These are phyloP conservation scores for Prunella himalayana DNA, from an alignment of 2,113 vertebrate species.

Conservation along the genomic window DNA sequence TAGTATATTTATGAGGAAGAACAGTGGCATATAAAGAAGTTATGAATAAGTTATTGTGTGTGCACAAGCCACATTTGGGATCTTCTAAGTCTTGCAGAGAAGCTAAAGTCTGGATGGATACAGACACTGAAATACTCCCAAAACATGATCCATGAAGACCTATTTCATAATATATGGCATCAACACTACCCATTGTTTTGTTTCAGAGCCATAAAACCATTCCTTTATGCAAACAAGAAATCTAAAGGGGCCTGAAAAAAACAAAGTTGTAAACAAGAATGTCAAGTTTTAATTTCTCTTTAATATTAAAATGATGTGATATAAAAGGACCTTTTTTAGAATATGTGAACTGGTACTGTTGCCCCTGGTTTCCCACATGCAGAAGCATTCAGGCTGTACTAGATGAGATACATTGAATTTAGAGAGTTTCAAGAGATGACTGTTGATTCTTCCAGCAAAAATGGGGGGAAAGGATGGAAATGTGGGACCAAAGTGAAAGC, in stretches of 20 bases:
- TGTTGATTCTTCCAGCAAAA: neutral
- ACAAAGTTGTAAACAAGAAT: neutral
- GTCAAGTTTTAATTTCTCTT: neutral
- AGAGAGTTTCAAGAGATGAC: neutral
- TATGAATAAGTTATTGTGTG: slow-evolving; percentile 45
- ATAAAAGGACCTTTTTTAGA: neutral
- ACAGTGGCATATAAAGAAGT: slow-evolving; percentile 23
- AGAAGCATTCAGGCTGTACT: neutral
- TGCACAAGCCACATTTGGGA: neutral
- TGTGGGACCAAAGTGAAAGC: neutral
- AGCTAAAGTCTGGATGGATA: neutral
- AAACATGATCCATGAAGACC: neutral
- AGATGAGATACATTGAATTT: neutral
- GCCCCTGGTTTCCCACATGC: neutral
- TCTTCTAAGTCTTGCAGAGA: neutral
- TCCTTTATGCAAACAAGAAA: neutral
- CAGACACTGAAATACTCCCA: neutral
- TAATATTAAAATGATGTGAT: neutral
- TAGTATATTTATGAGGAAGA: slow-evolving; percentile 55
- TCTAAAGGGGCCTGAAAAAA: neutral
- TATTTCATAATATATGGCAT: neutral
- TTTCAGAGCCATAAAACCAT: neutral
- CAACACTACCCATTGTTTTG: neutral
- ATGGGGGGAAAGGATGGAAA: neutral
- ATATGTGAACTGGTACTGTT: neutral